Evolutionary conservation across 2,797 vertebrate species (phyloP), one percentile per base, ranked within the genome.

Genomic region (Vultur gryphus): DNA sequence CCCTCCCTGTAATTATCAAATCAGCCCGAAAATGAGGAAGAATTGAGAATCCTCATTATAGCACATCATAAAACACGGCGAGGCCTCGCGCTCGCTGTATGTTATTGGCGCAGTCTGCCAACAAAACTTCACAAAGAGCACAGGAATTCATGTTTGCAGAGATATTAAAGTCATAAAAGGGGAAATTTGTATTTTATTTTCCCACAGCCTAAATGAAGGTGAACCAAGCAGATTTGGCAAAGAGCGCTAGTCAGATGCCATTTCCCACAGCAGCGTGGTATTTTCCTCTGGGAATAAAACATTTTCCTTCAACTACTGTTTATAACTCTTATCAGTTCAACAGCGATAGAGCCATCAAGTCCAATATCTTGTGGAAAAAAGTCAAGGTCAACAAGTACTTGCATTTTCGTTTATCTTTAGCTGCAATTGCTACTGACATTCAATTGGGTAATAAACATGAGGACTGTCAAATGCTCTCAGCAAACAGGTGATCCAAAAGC

Each of bases 211-310:
- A 98, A 98, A 95, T 98, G 93, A 98, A 98, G 97, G 97, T 98
- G 96, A 98, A 97, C 96, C 96, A 96, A 96, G 97, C 93, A 96
- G 95, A 97, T 97, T 83, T 97, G 95, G 95, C 97, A 97, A 94
- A 94, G 90, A 93, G 69, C 20, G 44, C 93, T 94, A 94, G 96
- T 98, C 98, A 98, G 97, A 97, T 96, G 96, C 96, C 93, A 98
- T 98, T 99, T 99, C 99, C 98, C 98, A 98, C 98, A 99, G 98
- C 97, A 98, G 98, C 87, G 96, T 98, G 97, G 93, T 90, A 97
- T 97, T 98, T 98, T 98, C 94, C 97, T 98, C 98, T 99, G 99
- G 98, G 99, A 99, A 99, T 98, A 98, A 98, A 98, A 98, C 98
- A 98, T 99, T 99, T 99, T 98, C 98, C 98, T 99, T 98, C 98